Conservation (phyloP, 2,797 vertebrate species). For the Craterocephalus amniculus region DNA sequence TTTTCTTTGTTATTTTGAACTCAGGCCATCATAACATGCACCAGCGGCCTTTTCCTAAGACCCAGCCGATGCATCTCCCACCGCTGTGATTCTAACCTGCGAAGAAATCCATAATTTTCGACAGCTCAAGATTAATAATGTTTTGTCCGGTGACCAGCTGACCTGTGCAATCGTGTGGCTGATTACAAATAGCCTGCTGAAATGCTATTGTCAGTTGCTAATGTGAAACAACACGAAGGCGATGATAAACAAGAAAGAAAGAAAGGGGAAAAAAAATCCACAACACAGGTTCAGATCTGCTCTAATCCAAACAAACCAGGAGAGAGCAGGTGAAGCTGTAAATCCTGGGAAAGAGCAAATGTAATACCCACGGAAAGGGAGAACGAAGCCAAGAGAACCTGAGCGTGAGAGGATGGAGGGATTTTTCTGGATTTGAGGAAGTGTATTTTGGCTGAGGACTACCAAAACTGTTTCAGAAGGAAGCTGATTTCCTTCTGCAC, state of each 20-base stretch:
- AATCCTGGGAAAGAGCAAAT: constrained; percentile 35
- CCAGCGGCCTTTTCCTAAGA: constrained; percentile 53
- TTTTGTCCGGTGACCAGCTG: constrained; percentile 65
- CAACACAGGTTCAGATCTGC: constrained; percentile 30
- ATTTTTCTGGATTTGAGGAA: constrained; percentile 18
- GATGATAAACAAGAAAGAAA: background rate
- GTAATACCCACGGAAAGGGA: constrained; percentile 40
- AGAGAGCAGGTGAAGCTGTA: constrained; percentile 39
- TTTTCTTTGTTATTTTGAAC: constrained; percentile 21
- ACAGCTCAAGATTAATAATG: constrained; percentile 69
- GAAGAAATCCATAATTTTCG: constrained; percentile 67
- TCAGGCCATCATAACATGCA: background rate
- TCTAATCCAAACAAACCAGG: constrained; percentile 28
- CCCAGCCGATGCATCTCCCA: constrained; percentile 39
- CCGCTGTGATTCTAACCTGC: constrained; percentile 48
- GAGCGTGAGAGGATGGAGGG: constrained; percentile 9
- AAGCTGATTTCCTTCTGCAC: constrained; percentile 35
- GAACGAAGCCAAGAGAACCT: constrained; percentile 22
- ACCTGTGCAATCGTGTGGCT: constrained; percentile 56
- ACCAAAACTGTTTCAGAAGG: constrained; percentile 32
- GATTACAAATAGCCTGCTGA: constrained; percentile 70
- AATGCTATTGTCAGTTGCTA: constrained; percentile 48
- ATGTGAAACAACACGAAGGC: constrained; percentile 41
- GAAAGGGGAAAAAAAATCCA: constrained; percentile 7
- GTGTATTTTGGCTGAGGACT: constrained; percentile 28